phyloP scores from a whole-genome alignment of 1,140 invertebrate species.

The Zaprionus kolodkinae region DNA sequence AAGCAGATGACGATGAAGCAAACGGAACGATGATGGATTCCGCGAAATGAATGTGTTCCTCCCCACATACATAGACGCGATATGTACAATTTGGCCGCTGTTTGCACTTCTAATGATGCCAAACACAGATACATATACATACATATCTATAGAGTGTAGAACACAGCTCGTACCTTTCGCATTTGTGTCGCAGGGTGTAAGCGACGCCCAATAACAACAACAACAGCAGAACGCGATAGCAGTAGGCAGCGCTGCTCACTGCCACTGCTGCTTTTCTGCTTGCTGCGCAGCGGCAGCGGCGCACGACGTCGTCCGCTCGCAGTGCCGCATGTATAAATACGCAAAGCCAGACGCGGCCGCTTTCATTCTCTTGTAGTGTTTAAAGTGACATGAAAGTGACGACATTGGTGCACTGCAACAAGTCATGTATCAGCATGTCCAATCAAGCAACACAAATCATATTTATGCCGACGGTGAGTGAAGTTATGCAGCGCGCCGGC shows the following conservation, averaged over 20 bases:
- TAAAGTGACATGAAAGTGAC: conserved; percentile 84
- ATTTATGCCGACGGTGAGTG: conserved; percentile 83
- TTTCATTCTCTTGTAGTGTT: conserved; percentile 84
- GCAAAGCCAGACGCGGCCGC: conserved; percentile 57
- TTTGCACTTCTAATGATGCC: conserved; percentile 1
- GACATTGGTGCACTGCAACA: conserved; percentile 83
- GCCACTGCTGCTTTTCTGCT: neutral
- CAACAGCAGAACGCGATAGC: neutral
- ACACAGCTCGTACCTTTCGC: neutral
- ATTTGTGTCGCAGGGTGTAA: conserved; percentile 1
- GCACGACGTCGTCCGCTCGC: conserved; percentile 3
- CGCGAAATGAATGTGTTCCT: neutral
- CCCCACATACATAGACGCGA: neutral
- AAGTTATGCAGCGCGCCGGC: neutral
- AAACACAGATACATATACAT: neutral
- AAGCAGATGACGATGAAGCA: neutral
- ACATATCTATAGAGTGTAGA: neutral
- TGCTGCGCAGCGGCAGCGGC: conserved; percentile 2
- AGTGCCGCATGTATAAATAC: conserved; percentile 71
- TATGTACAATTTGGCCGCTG: neutral
- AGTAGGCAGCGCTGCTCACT: neutral
- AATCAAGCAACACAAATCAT: conserved; percentile 84
- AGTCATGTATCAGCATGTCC: conserved; percentile 84
- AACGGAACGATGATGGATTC: neutral
- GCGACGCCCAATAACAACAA: neutral